Evolutionary conservation across 2,797 vertebrate species (phyloP).

Genomic region (Mus spretus): DNA sequence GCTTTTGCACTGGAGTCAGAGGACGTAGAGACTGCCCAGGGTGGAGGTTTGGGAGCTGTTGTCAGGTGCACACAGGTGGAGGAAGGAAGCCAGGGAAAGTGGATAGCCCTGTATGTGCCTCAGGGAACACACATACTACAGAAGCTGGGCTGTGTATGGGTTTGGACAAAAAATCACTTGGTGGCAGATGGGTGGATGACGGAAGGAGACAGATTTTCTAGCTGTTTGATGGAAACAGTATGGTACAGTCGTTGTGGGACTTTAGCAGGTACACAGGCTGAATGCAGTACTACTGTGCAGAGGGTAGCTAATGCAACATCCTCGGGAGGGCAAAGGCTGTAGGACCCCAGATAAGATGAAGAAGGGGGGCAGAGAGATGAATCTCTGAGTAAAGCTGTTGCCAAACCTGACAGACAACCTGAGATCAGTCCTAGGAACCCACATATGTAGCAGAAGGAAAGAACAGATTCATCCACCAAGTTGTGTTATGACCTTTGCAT

Average conservation of each 20-base stretch:
- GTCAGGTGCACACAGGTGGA: not conserved
- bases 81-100: not conserved
- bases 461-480: not conserved
- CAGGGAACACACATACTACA: not conserved
- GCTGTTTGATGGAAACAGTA: not conserved
- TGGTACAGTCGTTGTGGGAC: no score
- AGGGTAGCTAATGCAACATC: not conserved
- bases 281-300: no score
- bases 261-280: not conserved
- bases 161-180: no score
- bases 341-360: not conserved
- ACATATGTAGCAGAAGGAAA: not conserved
- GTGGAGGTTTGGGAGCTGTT: not conserved
- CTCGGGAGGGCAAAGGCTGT: not conserved
- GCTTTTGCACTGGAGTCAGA: not conserved
- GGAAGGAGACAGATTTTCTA: not conserved
- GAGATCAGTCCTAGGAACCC: not conserved
- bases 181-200: not conserved
- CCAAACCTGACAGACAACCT: no score
- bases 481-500: no score
- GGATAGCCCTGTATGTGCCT: not conserved
- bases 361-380: no score
- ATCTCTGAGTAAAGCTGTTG: not conserved
- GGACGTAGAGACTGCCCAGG: not conserved
- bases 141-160: no score